phyloP scores from a whole-genome alignment of 2,888 invertebrate genomes.

The Sinhomidia bicolor region DNA sequence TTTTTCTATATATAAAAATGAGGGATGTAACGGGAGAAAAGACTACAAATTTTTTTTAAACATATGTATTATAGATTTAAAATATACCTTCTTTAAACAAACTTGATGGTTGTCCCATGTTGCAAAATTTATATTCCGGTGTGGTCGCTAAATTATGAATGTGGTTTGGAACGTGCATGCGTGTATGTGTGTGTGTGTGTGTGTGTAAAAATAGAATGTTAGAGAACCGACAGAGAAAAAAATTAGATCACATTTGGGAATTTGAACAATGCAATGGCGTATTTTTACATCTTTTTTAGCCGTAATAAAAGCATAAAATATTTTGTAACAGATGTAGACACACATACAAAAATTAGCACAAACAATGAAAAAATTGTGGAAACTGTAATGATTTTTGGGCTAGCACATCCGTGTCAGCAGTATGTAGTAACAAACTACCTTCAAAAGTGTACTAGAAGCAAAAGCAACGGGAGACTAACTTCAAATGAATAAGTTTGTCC shows the following conservation, averaged over 20 bases:
- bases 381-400: neutral
- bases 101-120: slow-evolving; percentile 24
- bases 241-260: neutral
- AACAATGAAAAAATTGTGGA: neutral
- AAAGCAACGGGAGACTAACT: slow-evolving; percentile 11
- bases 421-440: neutral
- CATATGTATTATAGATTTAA: neutral
- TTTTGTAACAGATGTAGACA: slow-evolving; percentile 18
- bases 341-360: neutral
- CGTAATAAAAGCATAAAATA: neutral
- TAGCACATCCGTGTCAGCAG: no score
- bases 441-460: no score
- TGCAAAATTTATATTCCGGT: slow-evolving; percentile 49
- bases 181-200: neutral
- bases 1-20: neutral
- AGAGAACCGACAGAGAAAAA: neutral
- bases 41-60: neutral
- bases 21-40: neutral
- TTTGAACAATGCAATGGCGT: neutral
- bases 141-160: slow-evolving; percentile 49
- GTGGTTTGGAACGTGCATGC: slow-evolving; percentile 1
- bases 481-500: slow-evolving; percentile 30
- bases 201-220: slow-evolving; percentile 20
- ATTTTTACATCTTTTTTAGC: neutral
- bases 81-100: neutral